Conservation (phyloP, 1,140 invertebrate genomes). For the Aphis gossypii region DNA sequence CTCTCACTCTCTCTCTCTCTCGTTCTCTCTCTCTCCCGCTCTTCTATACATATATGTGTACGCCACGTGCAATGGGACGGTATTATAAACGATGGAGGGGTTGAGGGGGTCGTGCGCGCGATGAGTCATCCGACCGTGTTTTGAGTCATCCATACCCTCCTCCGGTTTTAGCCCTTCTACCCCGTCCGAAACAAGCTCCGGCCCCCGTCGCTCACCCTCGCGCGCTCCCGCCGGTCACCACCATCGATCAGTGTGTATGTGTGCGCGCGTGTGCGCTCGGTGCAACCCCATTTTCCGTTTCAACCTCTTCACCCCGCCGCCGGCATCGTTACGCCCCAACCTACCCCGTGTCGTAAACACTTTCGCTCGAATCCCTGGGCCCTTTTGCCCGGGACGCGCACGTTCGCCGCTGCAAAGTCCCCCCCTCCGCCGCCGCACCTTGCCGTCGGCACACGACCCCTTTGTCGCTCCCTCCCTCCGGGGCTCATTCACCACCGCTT, state of each 20-base stretch:
- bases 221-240: slow-evolving; percentile 43
- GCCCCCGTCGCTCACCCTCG: not conserved
- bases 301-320: slow-evolving; percentile 44
- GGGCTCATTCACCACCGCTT: not conserved
- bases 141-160: slow-evolving; percentile 45
- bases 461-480: not conserved
- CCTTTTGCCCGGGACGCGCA: slow-evolving; percentile 56
- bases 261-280: not conserved
- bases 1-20: no score
- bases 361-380: slow-evolving; percentile 58
- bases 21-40: no score
- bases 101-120: slow-evolving; percentile 45
- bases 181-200: not conserved
- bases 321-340: not conserved
- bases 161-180: not conserved
- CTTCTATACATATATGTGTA: not conserved
- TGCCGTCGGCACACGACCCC: not conserved
- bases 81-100: not conserved
- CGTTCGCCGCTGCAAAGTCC: slow-evolving; percentile 50
- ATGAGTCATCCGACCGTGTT: slow-evolving; percentile 58
- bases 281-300: slow-evolving; percentile 58
- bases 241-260: slow-evolving; percentile 53
- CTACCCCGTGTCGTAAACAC: slow-evolving; percentile 50
- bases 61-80: slow-evolving; percentile 27
- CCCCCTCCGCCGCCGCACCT: not conserved